Percentiles rank a stretch among this genome's conserved stretches.
Conservation (phyloP, 2,797 vertebrate genomes). For the Propithecus deckenii region DNA sequence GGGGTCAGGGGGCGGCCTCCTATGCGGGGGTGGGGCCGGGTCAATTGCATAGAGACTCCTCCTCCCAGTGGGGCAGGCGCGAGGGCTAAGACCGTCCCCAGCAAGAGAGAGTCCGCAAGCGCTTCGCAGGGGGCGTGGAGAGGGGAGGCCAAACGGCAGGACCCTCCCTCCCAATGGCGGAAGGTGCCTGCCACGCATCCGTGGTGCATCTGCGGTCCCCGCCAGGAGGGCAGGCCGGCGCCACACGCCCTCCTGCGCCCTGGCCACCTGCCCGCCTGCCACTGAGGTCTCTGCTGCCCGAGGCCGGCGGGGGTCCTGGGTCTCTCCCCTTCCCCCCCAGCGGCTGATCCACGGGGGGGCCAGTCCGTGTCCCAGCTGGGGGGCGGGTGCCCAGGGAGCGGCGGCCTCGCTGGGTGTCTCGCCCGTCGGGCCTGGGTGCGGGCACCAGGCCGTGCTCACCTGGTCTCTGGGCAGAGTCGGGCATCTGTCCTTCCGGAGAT, state of each 20-base stretch:
- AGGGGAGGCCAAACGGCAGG: background rate
- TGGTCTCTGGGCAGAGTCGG: background rate
- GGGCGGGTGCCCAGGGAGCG: background rate
- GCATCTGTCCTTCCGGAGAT: conserved; percentile 21
- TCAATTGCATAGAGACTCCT: conserved; percentile 74
- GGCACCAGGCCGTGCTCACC: conserved; percentile 56
- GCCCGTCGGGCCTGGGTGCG: background rate
- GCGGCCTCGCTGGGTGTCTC: conserved; percentile 1
- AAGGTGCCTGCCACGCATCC: background rate
- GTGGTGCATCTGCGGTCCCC: background rate
- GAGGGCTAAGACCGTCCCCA: background rate
- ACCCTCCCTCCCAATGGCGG: background rate
- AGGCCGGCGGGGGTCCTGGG: background rate
- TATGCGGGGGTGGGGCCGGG: background rate
- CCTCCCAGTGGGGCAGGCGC: conserved; percentile 32
- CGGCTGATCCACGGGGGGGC: background rate
- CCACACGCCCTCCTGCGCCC: background rate
- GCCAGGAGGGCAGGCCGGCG: background rate
- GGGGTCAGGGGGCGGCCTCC: conserved; percentile 5
- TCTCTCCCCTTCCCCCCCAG: background rate
- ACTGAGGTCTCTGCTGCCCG: background rate
- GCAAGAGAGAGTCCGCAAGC: background rate
- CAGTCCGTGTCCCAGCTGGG: background rate
- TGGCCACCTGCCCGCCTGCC: background rate
- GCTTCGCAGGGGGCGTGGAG: background rate